These are phyloP conservation scores for Antechinus stuartii DNA, from an alignment of 2,113 vertebrate species.

Conservation along the genomic window DNA sequence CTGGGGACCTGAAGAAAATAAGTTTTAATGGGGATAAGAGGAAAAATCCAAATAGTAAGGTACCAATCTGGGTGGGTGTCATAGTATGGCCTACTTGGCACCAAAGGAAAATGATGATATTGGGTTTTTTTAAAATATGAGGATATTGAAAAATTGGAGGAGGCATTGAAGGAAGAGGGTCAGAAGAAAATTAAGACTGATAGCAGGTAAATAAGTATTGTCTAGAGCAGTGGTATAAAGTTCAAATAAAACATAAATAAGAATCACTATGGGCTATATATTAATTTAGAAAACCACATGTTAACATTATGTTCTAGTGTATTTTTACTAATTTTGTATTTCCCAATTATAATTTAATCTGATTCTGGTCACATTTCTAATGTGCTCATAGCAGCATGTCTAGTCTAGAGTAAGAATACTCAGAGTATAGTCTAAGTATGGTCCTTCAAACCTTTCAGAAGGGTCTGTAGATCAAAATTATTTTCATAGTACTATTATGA, in stretches of 20 bases:
- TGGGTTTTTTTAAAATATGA: background rate
- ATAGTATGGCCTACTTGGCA: background rate
- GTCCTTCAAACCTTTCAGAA: background rate
- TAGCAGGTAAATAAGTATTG: background rate
- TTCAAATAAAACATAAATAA: background rate
- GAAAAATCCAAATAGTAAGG: conserved; percentile 11
- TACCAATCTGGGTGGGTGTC: background rate
- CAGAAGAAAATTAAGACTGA: background rate
- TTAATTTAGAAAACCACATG: background rate
- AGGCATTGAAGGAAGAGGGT: background rate
- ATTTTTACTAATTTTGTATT: background rate
- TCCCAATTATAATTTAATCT: background rate
- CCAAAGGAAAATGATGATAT: background rate
- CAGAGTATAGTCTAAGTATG: background rate
- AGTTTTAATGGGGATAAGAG: conserved; percentile 61
- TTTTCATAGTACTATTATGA: background rate
- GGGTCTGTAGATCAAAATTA: background rate
- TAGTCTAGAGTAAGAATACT: background rate
- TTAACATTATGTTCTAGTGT: background rate
- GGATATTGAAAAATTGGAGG: background rate
- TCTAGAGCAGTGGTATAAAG: background rate
- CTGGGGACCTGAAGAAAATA: background rate
- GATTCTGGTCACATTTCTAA: background rate
- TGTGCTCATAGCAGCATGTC: background rate
- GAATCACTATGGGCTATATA: background rate